phyloP scores from a whole-genome alignment of 2,113 vertebrate genomes.

The Protobothrops flavoviridis region DNA sequence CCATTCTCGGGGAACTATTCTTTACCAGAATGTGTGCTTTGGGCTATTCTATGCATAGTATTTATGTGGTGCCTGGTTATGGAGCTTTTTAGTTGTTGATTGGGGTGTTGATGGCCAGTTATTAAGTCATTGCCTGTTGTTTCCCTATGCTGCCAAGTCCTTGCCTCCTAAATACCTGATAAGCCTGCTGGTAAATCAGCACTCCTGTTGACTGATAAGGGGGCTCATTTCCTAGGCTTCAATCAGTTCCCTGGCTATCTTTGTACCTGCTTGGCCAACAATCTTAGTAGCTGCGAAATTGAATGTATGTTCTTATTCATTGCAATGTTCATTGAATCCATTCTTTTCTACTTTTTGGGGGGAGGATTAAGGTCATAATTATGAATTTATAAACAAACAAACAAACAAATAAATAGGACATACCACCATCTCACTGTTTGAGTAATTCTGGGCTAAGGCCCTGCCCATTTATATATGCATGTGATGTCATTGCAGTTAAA shows the following conservation, averaged over 20 bases:
- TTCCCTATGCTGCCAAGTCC: background rate
- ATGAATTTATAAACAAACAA: background rate
- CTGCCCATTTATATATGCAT: background rate
- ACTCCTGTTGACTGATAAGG: background rate
- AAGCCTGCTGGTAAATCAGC: background rate
- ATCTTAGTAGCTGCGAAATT: background rate
- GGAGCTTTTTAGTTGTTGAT: background rate
- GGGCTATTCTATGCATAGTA: background rate
- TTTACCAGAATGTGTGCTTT: background rate
- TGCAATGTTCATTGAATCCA: background rate
- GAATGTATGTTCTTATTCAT: background rate
- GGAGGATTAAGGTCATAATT: background rate
- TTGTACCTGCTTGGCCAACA: background rate
- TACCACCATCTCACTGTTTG: background rate
- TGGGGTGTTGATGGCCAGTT: background rate
- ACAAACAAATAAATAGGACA: background rate
- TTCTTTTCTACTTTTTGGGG: background rate
- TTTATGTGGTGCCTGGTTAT: background rate
- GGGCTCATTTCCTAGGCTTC: background rate
- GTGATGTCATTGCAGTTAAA: background rate
- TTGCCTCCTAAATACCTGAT: background rate
- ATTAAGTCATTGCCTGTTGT: background rate
- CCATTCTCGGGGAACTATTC: background rate
- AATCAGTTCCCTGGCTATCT: background rate
- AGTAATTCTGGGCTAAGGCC: background rate